Percentiles rank a stretch among this genome's conserved stretches.
phyloP scores from a whole-genome alignment of 64 coral and sea anemone genomes.

The Montipora capricornis region DNA sequence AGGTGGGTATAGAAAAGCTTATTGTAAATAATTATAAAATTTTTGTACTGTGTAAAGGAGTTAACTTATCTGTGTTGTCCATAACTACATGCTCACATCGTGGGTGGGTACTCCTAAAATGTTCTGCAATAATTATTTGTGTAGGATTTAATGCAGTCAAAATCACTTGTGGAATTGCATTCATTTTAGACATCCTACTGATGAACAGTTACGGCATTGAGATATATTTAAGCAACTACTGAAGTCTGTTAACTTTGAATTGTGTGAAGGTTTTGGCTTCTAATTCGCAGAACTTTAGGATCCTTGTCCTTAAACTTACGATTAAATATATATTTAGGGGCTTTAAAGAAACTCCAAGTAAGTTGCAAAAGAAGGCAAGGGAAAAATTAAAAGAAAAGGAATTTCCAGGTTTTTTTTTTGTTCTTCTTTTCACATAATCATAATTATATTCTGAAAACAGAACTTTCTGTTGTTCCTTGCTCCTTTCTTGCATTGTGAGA shows the following conservation, averaged over 20 bases:
- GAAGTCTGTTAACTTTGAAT: not conserved
- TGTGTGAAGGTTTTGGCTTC: constrained; percentile 1
- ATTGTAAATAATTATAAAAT: not conserved
- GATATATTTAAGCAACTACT: too few species aligned
- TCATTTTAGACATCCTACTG: too few species aligned
- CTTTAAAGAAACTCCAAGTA: not conserved
- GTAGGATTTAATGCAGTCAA: too few species aligned
- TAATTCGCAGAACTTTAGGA: constrained; percentile 2
- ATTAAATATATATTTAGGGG: not conserved
- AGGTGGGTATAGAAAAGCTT: not conserved
- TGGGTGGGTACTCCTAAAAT: too few species aligned
- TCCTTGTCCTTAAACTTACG: not conserved
- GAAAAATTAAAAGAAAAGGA: not conserved
- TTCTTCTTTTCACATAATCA: not conserved
- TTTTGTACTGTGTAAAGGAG: not conserved
- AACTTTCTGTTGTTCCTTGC: not conserved
- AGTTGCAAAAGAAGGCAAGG: not conserved
- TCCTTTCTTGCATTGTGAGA: not conserved
- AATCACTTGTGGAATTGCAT: too few species aligned
- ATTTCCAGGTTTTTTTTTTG: not conserved
- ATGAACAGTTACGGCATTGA: too few species aligned
- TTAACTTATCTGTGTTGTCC: not conserved
- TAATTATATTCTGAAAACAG: not conserved
- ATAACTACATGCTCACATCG: too few species aligned
- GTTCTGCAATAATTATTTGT: too few species aligned